Evolutionary conservation across 2,888 invertebrate genomes (phyloP).

Genomic region (Listrodromus nycthemerus): DNA sequence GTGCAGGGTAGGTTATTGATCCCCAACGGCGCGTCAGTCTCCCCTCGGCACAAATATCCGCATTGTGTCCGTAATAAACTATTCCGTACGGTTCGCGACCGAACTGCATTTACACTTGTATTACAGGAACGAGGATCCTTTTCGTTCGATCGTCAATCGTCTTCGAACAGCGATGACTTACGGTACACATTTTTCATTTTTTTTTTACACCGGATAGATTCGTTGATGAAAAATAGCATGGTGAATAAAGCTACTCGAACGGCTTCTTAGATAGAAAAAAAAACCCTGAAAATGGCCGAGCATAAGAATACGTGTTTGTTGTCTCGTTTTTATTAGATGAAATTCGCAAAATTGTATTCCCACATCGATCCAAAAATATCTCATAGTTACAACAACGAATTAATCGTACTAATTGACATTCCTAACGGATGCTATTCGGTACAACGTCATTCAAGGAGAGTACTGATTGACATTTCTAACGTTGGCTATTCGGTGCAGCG

Average conservation of each 20-base stretch:
- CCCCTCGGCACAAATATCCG: slow-evolving; percentile 77
- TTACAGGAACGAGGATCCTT: neutral
- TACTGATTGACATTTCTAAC: slow-evolving; percentile 14
- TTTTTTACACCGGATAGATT: no score
- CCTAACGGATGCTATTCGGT: neutral
- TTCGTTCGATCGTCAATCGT: neutral
- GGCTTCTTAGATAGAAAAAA: no score
- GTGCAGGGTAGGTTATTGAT: slow-evolving; percentile 79
- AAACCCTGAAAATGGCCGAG: no score
- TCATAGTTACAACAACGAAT: slow-evolving; percentile 17
- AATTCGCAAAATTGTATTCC: slow-evolving; percentile 1
- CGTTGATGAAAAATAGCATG: no score
- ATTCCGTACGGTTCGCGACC: slow-evolving; percentile 13
- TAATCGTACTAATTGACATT: slow-evolving; percentile 28
- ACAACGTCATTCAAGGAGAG: slow-evolving; percentile 16
- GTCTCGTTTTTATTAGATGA: no score
- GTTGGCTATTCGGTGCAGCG: slow-evolving; percentile 13
- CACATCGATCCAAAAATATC: slow-evolving; percentile 20
- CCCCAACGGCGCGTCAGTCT: slow-evolving; percentile 70
- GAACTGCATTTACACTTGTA: neutral
- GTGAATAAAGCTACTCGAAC: no score
- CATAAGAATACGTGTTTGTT: no score
- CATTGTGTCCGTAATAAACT: slow-evolving; percentile 70
- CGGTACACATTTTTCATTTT: no score
- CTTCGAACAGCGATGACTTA: neutral